These are phyloP conservation scores for Nomada ruficornis DNA, from an alignment of 2,888 invertebrate species.

Conservation along the genomic window DNA sequence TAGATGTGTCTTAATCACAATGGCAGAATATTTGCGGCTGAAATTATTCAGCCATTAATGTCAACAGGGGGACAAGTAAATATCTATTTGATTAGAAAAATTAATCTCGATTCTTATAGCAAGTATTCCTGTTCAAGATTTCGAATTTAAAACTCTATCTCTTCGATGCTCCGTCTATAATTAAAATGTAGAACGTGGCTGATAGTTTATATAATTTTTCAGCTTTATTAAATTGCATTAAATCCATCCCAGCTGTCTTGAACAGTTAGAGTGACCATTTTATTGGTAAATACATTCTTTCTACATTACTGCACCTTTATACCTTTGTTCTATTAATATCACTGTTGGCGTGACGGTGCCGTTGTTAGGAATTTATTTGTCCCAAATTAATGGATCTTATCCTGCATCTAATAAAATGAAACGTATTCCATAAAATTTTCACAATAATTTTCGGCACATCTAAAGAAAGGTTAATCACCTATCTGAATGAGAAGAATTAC, in stretches of 20 bases:
- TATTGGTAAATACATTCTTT: neutral
- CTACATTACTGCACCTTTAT: neutral
- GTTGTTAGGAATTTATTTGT: neutral
- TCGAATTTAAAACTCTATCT: neutral
- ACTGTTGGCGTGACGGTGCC: neutral
- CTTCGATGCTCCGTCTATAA: neutral
- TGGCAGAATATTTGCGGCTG: neutral
- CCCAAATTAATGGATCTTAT: neutral
- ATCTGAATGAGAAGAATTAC: neutral
- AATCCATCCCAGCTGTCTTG: neutral
- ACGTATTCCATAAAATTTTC: neutral
- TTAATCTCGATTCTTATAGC: neutral
- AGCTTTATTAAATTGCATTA: neutral
- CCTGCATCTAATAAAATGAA: neutral
- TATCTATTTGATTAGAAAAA: neutral
- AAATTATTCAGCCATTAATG: neutral
- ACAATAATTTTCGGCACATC: neutral
- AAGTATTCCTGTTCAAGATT: neutral
- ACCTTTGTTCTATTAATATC: constrained; percentile 1
- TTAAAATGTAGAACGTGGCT: neutral
- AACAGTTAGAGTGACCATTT: constrained; percentile 1
- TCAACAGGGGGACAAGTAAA: too few species aligned
- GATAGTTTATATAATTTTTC: neutral
- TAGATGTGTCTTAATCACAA: neutral
- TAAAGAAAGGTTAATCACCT: neutral